Base-by-base conservation (phyloP, 2,888 invertebrate genomes). In the Coelogynopora nodosa region DNA sequence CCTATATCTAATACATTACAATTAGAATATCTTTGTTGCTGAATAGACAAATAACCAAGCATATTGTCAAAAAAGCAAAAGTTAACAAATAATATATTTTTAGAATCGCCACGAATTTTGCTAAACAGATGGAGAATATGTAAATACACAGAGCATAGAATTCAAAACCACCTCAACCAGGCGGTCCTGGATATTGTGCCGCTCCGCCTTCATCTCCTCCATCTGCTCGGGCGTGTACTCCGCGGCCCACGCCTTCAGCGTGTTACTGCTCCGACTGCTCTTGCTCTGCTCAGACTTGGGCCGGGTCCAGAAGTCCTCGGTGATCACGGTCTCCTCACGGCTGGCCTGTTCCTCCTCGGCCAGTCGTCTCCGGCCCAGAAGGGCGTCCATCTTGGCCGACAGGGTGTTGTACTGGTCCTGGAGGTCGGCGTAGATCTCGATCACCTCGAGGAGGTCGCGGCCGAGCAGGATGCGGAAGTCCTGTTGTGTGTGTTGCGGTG, bases 391-490 rank as follows among this genome's bases (percentile, higher is more conserved):
- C 30, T 86, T 86, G 1, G 86, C 86, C 28, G 49, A 49, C 18
- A 86, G 23, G 28, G 31, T 23, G 23, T 86, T 85, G 85, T 13
- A 84, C 31, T 86, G 18, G 13, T 23, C 31, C 27, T 49, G 29
- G n/a, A 86, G 89, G 0, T 89, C 89, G 49, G 88, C 89, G 89
- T 92, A 91, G 13, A 90, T 89, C 81, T 90, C 89, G 27, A 92
- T 86, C 23, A 90, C 87, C 0, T 89, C 89, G n/a, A 89, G 86
- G 31, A 92, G 88, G 28, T 91, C 91, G 2, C 88, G n/a, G 0
- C 91, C 91, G 18, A 91, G 88, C 23, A 89, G 89, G 0, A 90
- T 86, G 89, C 26, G 89, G 88, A 86, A 90, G 91, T 74, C 90
- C 82, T 85, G 49, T 18, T n/a, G n/a, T n/a, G n/a, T n/a, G n/a